Percentiles rank a stretch among this genome's conserved stretches.
Evolutionary conservation across 2,888 invertebrate species (phyloP).

Genomic region (Hedychridium roseum): DNA sequence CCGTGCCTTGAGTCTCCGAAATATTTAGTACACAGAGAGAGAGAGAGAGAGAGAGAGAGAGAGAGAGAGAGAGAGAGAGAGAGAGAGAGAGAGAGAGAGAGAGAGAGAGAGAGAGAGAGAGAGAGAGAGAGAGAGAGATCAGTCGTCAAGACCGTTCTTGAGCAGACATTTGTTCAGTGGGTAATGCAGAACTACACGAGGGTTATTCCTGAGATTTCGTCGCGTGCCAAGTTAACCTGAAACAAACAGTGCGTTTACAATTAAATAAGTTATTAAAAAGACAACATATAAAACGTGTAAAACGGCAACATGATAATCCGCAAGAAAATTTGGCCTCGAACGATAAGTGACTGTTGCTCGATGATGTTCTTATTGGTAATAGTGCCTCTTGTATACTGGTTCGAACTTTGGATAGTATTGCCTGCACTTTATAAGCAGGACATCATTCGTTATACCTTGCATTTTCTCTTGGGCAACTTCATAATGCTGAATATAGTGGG

Average conservation of each 20-base stretch:
- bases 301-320: slow-evolving; percentile 47
- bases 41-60: slow-evolving; percentile 2
- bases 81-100: slow-evolving; percentile 1
- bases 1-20: background rate
- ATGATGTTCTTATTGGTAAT: slow-evolving; percentile 69
- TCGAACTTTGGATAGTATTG: slow-evolving; percentile 79
- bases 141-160: no score
- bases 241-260: slow-evolving; percentile 11
- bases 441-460: slow-evolving; percentile 67
- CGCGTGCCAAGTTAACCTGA: slow-evolving; percentile 5
- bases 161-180: no score
- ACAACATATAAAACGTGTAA: background rate
- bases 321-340: slow-evolving; percentile 50
- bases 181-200: background rate
- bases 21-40: background rate
- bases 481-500: slow-evolving; percentile 79
- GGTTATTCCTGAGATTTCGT: background rate
- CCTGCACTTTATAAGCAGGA: slow-evolving; percentile 72
- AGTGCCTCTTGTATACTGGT: slow-evolving; percentile 75
- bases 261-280: background rate
- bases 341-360: slow-evolving; percentile 65
- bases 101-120: background rate
- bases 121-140: background rate
- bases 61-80: slow-evolving; percentile 1
- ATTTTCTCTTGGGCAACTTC: slow-evolving; percentile 73